Evolutionary conservation across 2,797 vertebrate genomes (phyloP), one percentile per base, ranked within the genome.

Genomic region (Scolopax rusticola): DNA sequence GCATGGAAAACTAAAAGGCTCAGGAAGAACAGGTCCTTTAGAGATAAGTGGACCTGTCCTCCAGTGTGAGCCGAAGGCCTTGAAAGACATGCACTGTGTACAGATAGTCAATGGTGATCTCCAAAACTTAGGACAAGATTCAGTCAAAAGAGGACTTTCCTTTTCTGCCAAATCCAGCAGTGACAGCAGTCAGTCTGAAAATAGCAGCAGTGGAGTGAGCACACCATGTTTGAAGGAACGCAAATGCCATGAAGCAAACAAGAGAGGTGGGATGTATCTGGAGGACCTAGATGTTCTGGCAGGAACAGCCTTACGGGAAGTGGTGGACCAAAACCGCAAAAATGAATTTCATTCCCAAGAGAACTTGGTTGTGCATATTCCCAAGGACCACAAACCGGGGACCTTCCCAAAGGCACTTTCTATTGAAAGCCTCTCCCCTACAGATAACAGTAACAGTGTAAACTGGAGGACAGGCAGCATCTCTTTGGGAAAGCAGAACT

Each of bases 401-500:
- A 99, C 99, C 2, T 99, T 99, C 91, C 99, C 99, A 59, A 99
- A 99, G 98, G 99, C 99, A 4, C 98, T 99, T 73, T 99, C 99
- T 48, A 99, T 99, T 24, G 99, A 99, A 97, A 99, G 99, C 93
- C 98, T 99, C 30, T 99, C 99, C 2, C 99, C 99, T 17, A 98
- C 98, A 51, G 98, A 98, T 64, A 98, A 78, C 23, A 91, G 87
- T 88, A 97, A 97, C 24, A 98, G 97, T 19, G 98, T 98, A 24
- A 98, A 98, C 97, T 99, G 99, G 99, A 99, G 98, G 94, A 98
- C 98, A 0, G 98, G 98, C 19, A 98, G 98, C 91, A 96, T 98
- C 96, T 98, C 98, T 71, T 95, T 98, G 50, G 98, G 98, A 85
- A 96, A 98, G n/a, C 97, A 98, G 54, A 97, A 97, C n/a, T 98